Conservation (phyloP, 30 jellyfish, hydroid and myxozoan genomes). For the Pseudorhiza aurosa region DNA sequence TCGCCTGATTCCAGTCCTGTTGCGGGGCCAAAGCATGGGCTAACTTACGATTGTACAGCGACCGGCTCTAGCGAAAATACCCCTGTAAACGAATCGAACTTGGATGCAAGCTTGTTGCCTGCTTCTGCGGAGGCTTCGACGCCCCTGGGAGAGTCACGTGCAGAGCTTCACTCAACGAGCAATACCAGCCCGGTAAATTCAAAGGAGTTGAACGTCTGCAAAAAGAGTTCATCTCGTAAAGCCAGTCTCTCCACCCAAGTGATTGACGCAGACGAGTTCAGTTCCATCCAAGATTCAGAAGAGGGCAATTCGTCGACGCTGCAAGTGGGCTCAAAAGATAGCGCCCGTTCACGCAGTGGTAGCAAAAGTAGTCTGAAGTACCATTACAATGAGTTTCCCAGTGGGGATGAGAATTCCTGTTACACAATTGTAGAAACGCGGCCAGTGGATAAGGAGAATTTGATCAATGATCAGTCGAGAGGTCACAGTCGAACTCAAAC, state of each 20-base stretch:
- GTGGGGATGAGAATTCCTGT: slow-evolving; percentile 35
- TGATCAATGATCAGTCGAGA: neutral
- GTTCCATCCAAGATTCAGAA: slow-evolving; percentile 46
- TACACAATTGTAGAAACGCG: slow-evolving; percentile 60
- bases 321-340: slow-evolving; percentile 34
- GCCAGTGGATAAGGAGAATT: neutral
- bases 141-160: neutral
- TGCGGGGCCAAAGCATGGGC: slow-evolving; percentile 11
- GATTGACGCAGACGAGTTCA: slow-evolving; percentile 37
- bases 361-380: slow-evolving; percentile 75
- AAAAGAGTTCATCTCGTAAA: neutral
- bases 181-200: neutral
- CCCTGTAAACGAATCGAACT: neutral
- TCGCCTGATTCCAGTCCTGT: slow-evolving; percentile 54
- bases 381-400: slow-evolving; percentile 39
- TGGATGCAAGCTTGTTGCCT: neutral
- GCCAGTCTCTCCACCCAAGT: neutral
- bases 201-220: neutral
- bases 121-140: neutral
- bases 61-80: neutral
- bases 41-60: too few relatives aligned
- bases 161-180: neutral
- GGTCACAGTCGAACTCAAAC: neutral
- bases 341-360: slow-evolving; percentile 52
- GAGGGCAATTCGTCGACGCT: slow-evolving; percentile 2